Conservation (phyloP, 2,888 invertebrate species). For the Diploptera punctata region DNA sequence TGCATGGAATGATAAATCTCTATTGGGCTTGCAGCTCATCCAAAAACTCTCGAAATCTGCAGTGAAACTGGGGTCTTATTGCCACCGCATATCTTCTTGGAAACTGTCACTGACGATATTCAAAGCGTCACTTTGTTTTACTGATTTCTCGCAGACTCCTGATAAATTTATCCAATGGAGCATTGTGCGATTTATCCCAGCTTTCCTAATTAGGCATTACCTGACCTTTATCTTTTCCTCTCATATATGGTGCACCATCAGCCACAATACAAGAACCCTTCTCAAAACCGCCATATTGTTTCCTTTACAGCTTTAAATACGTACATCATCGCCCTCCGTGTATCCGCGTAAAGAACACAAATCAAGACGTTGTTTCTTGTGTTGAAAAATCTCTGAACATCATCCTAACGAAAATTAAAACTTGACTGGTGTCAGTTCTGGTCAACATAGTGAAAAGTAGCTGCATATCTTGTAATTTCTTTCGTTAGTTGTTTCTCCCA, state of each 20-base stretch:
- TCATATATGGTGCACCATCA: slow-evolving; percentile 1
- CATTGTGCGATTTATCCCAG: background rate
- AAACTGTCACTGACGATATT: too few relatives aligned
- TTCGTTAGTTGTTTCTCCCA: too few relatives aligned
- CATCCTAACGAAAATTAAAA: background rate
- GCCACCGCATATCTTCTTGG: too few relatives aligned
- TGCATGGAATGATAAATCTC: too few relatives aligned
- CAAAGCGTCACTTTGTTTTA: slow-evolving; percentile 17
- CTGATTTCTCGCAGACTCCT: slow-evolving; percentile 8
- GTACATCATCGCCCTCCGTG: too few relatives aligned
- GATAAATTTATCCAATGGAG: slow-evolving; percentile 1
- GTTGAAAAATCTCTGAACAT: slow-evolving; percentile 11
- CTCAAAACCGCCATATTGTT: background rate
- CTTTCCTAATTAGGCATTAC: slow-evolving; percentile 7
- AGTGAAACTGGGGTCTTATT: too few relatives aligned
- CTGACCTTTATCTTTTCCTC: background rate
- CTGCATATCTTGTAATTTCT: too few relatives aligned
- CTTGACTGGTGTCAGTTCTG: background rate
- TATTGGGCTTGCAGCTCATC: too few relatives aligned
- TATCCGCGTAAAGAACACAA: slow-evolving; percentile 4
- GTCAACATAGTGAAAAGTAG: too few relatives aligned
- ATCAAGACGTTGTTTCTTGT: slow-evolving; percentile 5
- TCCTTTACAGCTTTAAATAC: too few relatives aligned
- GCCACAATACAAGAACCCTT: background rate
- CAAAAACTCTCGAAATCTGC: too few relatives aligned